Evolutionary conservation across 2,113 vertebrate species (phyloP).

Genomic region (Poeciliopsis retropinna): DNA sequence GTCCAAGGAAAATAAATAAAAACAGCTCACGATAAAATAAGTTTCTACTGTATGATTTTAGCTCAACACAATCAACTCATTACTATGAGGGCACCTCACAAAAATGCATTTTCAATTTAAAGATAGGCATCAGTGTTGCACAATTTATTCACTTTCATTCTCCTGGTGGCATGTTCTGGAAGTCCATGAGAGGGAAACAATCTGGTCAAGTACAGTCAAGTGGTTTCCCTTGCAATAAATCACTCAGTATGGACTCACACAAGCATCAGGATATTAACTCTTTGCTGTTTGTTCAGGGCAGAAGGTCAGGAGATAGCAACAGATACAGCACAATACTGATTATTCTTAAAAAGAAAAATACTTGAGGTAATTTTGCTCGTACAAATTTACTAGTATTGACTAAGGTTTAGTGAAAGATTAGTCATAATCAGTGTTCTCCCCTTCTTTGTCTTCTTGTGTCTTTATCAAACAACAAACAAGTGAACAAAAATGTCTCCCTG

Average conservation of each 20-base stretch:
- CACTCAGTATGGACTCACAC: constrained; percentile 35
- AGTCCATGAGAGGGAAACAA: constrained; percentile 62
- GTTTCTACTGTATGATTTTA: neutral
- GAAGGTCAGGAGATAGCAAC: constrained; percentile 62
- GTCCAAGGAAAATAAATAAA: too few relatives aligned
- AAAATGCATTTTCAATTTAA: neutral
- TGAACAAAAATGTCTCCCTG: constrained; percentile 65
- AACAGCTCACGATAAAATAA: too few relatives aligned
- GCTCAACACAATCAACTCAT: neutral
- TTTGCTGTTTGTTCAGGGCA: constrained; percentile 51
- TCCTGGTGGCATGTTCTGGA: neutral
- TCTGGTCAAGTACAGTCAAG: constrained; percentile 60
- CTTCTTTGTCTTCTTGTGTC: constrained; percentile 36
- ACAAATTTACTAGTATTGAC: neutral
- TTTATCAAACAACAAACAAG: constrained; percentile 75
- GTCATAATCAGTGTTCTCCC: constrained; percentile 8
- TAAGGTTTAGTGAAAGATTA: constrained; percentile 18
- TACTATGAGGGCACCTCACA: neutral
- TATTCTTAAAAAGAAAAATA: constrained; percentile 5
- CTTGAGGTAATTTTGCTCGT: constrained; percentile 1
- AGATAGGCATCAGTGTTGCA: neutral
- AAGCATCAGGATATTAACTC: constrained; percentile 50
- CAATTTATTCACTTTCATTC: neutral
- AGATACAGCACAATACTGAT: constrained; percentile 25
- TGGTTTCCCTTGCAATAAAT: constrained; percentile 63